Base-by-base conservation (phyloP, 2,797 vertebrate genomes). In the Cottoperca gobio region DNA sequence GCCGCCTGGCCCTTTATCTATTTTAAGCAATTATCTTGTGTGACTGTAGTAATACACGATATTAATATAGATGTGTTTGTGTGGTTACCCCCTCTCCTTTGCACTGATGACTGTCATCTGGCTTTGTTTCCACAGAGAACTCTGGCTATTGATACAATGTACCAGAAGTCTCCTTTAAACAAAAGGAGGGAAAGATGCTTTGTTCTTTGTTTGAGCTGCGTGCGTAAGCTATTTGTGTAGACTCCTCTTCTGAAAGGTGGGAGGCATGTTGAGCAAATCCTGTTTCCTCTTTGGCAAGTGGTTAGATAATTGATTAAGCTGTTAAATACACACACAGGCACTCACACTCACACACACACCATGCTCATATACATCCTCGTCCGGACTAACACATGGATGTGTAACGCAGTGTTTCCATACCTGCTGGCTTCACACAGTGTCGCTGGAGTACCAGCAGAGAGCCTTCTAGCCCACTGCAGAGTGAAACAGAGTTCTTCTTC, bases 1-100 rank as follows among this genome's bases (percentile, higher is more conserved):
- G 89, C 90, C 76, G 59, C 70, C 37, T 70, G 82, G 76, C 80
- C 82, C 87, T 93, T 93, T 83, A 91, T 91, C 90, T 85, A 85
- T 87, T 94, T 91, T 88, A 68, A 76, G 81, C 83, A 93, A 93
- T 94, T 94, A 94, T 93, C 71, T 76, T 81, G 58, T 81, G 84
- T 81, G 79, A 79, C 82, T 85, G 80, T 76, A 84, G 82, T 90
- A 76, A 90, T 82, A 81, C 80, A 79, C 84, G 76, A 87, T 92
- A 89, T 89, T 92, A 90, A 91, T 91, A 87, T 85, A 83, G 86
- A 93, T 81, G 84, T 89, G 84, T 86, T 86, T 89, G 83, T 82
- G 83, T 70, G 54, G 81, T 54, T 71, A 78, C 71, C 76, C 70
- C 81, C 66, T 73, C 58, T 77, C 28, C 62, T 78, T 74, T 52